A percentile compares a stretch with the other conserved stretches of the same genome.
Conservation (phyloP, 1,140 invertebrate genomes). For the Hypsibius dujardini region DNA sequence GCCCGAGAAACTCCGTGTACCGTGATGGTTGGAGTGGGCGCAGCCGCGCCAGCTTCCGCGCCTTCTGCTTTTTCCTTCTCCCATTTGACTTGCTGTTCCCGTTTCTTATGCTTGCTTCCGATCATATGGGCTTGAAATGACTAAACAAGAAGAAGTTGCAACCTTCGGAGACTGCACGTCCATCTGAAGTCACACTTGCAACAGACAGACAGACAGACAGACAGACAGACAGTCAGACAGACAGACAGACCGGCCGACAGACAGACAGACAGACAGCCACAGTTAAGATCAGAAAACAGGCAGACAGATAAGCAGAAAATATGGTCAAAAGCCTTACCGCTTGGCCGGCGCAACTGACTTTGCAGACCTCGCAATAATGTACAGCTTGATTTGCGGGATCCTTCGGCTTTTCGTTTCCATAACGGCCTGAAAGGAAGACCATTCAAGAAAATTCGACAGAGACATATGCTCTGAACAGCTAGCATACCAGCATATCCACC, state of each 20-base stretch:
- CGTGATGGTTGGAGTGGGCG: conserved; percentile 49
- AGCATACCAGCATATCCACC: not conserved
- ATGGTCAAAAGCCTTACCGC: conserved; percentile 39
- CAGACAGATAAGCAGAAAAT: not conserved
- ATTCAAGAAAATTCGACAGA: too few relatives aligned
- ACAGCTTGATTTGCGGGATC: conserved; percentile 29
- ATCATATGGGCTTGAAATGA: conserved; percentile 92
- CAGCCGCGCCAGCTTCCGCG: conserved; percentile 31
- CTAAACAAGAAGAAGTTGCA: conserved; percentile 32
- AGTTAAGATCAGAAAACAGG: conserved; percentile 5
- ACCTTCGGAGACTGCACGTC: too few relatives aligned
- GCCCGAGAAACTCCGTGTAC: conserved; percentile 21
- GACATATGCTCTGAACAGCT: not conserved
- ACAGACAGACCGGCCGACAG: not conserved
- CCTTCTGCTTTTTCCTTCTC: not conserved
- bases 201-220: too few relatives aligned
- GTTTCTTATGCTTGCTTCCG: conserved; percentile 96
- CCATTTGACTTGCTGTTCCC: conserved; percentile 67
- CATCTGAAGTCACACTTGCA: too few relatives aligned
- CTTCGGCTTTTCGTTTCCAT: not conserved
- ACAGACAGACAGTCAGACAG: not conserved
- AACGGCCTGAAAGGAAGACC: not conserved
- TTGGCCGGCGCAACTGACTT: conserved; percentile 87
- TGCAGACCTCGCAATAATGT: conserved; percentile 89
- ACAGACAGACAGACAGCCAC: conserved; percentile 1